Conservation (phyloP, 2,888 invertebrate species). For the Pegoplata infirma region DNA sequence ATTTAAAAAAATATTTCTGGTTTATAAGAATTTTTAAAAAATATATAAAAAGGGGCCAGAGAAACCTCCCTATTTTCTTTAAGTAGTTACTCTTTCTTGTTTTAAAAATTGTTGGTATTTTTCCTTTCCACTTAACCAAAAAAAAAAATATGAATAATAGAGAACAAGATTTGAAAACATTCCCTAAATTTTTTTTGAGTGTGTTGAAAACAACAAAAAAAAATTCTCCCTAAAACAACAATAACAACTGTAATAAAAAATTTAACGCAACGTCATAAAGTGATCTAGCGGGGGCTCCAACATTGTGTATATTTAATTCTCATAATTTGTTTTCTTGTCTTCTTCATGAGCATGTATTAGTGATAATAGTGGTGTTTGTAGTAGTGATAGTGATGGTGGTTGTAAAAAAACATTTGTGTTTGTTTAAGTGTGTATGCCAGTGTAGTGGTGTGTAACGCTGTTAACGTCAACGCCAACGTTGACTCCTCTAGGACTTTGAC, state of each 20-base stretch:
- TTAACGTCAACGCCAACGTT: constrained; percentile 30
- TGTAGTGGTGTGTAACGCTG: constrained; percentile 49
- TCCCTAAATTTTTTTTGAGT: constrained; percentile 18
- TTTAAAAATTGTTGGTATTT: not conserved
- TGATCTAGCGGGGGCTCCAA: constrained; percentile 54
- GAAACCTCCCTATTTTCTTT: constrained; percentile 36
- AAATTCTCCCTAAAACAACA: constrained; percentile 28
- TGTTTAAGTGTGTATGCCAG: not conserved
- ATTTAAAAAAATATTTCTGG: not conserved
- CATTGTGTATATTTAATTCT: not conserved
- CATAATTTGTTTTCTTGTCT: too few species aligned
- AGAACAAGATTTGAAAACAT: not conserved
- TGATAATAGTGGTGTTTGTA: constrained; percentile 4
- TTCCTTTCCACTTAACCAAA: not conserved
- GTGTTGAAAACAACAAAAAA: not conserved
- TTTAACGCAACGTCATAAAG: constrained; percentile 48
- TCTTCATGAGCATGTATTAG: constrained; percentile 6
- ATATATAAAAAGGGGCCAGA: constrained; percentile 10
- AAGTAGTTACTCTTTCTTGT: not conserved
- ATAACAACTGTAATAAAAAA: not conserved
- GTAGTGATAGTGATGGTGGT: constrained; percentile 2
- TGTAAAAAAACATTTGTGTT: not conserved
- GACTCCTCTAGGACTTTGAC: constrained; percentile 63
- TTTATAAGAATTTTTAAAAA: not conserved
- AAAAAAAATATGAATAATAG: not conserved